These are phyloP conservation scores for Ptilonorhynchus violaceus DNA, from an alignment of 2,113 vertebrate genomes.

Conservation along the genomic window DNA sequence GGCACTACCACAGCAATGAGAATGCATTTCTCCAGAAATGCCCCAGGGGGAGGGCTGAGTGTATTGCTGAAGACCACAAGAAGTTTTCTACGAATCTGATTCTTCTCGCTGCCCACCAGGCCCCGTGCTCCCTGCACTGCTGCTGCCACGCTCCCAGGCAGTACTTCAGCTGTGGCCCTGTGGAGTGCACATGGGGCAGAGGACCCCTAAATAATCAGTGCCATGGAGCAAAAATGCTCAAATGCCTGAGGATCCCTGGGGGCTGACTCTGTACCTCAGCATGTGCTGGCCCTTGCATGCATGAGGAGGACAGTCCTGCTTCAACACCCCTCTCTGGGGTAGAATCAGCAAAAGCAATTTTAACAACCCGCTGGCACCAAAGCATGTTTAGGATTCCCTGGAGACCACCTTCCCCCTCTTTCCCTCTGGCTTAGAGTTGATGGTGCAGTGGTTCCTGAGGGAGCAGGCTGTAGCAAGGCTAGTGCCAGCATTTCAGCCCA, in stretches of 20 bases:
- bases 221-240: neutral
- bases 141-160: neutral
- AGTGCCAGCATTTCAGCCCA: neutral
- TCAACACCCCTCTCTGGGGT: neutral
- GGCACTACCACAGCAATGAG: neutral
- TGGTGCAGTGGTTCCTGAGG: neutral
- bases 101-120: rapidly evolving
- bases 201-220: neutral
- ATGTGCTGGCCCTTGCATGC: neutral
- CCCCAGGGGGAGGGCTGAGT: neutral
- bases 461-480: neutral
- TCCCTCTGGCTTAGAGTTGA: neutral
- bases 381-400: neutral
- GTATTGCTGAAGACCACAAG: neutral
- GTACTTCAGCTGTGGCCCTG: rapidly evolving
- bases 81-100: neutral
- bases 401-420: neutral
- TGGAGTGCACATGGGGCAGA: neutral
- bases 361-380: neutral
- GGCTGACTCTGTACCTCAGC: neutral
- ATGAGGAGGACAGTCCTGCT: neutral
- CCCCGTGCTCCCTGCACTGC: rapidly evolving
- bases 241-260: neutral
- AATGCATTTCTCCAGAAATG: neutral
- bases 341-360: neutral